Conservation (phyloP, 2,113 vertebrate species). For the Pavo muticus region DNA sequence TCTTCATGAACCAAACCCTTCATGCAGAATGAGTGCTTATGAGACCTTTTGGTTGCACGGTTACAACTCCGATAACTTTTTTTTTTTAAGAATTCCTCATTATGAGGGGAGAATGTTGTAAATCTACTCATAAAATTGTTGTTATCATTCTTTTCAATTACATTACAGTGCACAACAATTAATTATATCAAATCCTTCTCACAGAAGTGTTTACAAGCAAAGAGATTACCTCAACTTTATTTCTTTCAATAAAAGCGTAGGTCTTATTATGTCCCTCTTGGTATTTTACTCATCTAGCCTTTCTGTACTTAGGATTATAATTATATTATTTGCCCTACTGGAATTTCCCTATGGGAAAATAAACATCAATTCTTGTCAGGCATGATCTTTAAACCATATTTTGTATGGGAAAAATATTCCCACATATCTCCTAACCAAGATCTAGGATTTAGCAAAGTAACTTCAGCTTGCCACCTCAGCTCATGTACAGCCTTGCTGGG, state of each 20-base stretch:
- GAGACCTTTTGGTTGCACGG: background rate
- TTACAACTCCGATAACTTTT: background rate
- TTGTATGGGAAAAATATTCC: background rate
- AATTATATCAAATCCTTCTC: conserved; percentile 23
- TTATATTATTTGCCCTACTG: background rate
- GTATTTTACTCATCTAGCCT: background rate
- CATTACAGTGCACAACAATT: background rate
- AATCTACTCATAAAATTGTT: background rate
- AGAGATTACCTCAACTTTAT: background rate
- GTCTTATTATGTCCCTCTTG: background rate
- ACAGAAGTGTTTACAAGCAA: conserved; percentile 6
- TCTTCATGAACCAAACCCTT: background rate
- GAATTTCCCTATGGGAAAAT: background rate
- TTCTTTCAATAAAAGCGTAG: background rate
- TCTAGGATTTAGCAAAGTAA: background rate
- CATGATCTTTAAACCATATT: background rate
- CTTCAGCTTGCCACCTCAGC: background rate
- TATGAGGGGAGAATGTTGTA: background rate
- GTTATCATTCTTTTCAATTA: background rate
- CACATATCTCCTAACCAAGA: background rate
- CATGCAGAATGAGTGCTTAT: background rate
- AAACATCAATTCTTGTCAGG: background rate
- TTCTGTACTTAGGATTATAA: background rate
- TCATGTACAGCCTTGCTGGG: background rate
- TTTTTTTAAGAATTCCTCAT: background rate